Conservation (phyloP, 2,888 invertebrate species). For the Amphipyra berbera region DNA sequence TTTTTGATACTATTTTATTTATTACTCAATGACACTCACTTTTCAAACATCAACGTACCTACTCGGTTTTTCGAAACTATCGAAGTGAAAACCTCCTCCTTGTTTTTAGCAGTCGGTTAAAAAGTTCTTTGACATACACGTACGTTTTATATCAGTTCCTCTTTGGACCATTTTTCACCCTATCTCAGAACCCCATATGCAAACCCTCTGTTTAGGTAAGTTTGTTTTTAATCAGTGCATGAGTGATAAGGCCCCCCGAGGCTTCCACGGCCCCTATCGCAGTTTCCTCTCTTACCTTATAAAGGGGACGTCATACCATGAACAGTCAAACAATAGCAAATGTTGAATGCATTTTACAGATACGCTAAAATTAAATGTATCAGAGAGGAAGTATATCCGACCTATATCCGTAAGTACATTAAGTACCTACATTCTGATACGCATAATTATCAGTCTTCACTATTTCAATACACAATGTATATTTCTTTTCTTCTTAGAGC, state of each 20-base stretch:
- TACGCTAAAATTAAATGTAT: neutral
- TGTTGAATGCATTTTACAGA: constrained; percentile 36
- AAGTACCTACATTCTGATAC: no score
- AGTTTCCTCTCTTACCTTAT: constrained; percentile 70
- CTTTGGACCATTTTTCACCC: constrained; percentile 55
- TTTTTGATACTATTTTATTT: no score
- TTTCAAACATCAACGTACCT: no score
- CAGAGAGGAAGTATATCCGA: neutral
- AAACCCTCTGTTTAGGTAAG: constrained; percentile 76
- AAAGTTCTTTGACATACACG: no score
- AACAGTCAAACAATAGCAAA: constrained; percentile 63
- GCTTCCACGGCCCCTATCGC: constrained; percentile 49
- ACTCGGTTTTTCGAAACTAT: no score
- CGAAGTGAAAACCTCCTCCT: no score
- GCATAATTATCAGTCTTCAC: no score
- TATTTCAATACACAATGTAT: no score
- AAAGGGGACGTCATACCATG: constrained; percentile 66
- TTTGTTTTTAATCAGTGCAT: constrained; percentile 88
- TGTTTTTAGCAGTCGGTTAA: no score
- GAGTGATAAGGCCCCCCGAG: constrained; percentile 79
- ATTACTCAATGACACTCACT: no score
- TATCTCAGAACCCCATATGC: constrained; percentile 65
- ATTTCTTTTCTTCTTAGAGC: no score
- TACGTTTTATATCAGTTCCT: constrained; percentile 23
- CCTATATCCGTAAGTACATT: no score